phyloP scores from a whole-genome alignment of 35 echinoderm and acorn worm species.

The Amphiura filiformis region DNA sequence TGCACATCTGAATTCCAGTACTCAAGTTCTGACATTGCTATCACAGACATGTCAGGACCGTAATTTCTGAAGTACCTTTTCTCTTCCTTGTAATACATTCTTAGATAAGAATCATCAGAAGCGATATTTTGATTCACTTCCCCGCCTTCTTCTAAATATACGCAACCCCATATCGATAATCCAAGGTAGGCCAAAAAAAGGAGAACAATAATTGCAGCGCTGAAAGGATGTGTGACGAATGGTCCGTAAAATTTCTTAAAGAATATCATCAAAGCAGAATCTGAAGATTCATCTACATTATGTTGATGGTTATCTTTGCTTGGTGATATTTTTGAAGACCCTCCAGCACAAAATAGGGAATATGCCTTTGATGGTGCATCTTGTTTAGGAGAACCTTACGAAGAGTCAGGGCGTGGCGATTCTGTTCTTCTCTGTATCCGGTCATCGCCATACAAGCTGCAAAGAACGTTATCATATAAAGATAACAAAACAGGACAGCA shows the following conservation, averaged over 20 bases:
- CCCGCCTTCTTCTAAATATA: conserved; percentile 24
- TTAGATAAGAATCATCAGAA: conserved; percentile 26
- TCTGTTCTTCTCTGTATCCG: too few relatives aligned
- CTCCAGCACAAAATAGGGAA: background rate
- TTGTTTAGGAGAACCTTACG: background rate
- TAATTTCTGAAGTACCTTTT: conserved; percentile 22
- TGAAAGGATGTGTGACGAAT: conserved; percentile 17
- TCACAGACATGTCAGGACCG: conserved; percentile 44
- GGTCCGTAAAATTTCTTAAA: too few relatives aligned
- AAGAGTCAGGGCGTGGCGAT: too few relatives aligned
- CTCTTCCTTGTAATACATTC: too few relatives aligned
- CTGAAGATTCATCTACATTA: conserved; percentile 17
- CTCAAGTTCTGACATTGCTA: conserved; percentile 44
- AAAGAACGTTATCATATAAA: conserved; percentile 57
- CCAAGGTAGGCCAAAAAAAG: conserved; percentile 22
- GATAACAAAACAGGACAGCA: conserved; percentile 50
- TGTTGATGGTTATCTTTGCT: background rate
- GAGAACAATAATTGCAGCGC: background rate
- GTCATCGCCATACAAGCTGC: conserved; percentile 33
- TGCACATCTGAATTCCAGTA: conserved; percentile 39
- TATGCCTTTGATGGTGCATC: background rate
- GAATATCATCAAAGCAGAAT: too few relatives aligned
- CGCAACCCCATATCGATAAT: conserved; percentile 48
- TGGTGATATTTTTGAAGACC: background rate
- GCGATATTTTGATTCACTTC: conserved; percentile 24